phyloP scores from a whole-genome alignment of 1,140 invertebrate genomes.

The Drosophila serrata region DNA sequence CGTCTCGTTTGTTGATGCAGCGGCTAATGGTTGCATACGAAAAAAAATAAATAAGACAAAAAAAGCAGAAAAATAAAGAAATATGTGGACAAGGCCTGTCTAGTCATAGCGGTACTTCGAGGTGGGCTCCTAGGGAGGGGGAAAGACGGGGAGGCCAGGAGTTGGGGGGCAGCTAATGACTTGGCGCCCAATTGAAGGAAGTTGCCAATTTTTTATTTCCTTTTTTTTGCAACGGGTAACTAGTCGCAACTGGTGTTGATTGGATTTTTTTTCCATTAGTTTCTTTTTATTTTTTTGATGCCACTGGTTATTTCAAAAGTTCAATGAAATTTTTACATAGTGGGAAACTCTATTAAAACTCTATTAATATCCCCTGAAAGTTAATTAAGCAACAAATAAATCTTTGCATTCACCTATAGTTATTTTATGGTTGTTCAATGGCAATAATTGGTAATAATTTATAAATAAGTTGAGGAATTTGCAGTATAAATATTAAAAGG shows the following conservation, averaged over 20 bases:
- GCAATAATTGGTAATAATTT: neutral
- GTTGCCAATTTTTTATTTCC: slow-evolving; percentile 78
- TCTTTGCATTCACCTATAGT: neutral
- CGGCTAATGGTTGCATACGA: slow-evolving; percentile 61
- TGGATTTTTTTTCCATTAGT: slow-evolving; percentile 15
- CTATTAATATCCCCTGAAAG: neutral
- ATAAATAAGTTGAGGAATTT: neutral
- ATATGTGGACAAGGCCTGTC: slow-evolving; percentile 53
- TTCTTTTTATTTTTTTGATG: neutral
- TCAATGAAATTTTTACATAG: neutral
- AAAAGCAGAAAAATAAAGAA: slow-evolving; percentile 22
- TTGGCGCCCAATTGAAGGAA: slow-evolving; percentile 75
- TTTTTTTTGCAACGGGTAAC: slow-evolving; percentile 50
- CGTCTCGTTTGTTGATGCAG: slow-evolving; percentile 60
- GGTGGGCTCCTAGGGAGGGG: slow-evolving; percentile 56
- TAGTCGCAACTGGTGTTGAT: slow-evolving; percentile 55
- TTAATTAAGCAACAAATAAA: neutral
- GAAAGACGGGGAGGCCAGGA: neutral
- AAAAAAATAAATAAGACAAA: slow-evolving; percentile 14
- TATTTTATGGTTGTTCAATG: neutral
- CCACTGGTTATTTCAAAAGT: neutral
- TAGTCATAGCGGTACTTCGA: slow-evolving; percentile 77
- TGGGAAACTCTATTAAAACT: no score
- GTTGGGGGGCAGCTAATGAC: slow-evolving; percentile 69
- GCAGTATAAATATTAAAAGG: no score